Percentiles rank a stretch among this genome's conserved stretches.
Evolutionary conservation across 2,113 vertebrate species (phyloP).

Genomic region (Scalopus aquaticus): DNA sequence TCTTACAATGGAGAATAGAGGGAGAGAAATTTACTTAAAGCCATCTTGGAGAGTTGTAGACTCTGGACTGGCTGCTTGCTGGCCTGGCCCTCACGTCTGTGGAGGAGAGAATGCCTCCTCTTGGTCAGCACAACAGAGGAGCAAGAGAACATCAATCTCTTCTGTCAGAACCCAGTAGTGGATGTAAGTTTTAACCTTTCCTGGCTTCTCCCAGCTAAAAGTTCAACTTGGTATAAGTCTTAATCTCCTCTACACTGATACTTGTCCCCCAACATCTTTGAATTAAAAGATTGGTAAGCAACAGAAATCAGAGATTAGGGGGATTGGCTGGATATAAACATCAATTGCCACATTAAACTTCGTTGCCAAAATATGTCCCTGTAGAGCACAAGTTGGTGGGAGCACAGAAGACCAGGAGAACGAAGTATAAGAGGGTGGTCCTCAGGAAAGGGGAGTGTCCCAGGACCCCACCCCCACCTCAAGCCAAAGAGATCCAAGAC

Average conservation of each 20-base stretch:
- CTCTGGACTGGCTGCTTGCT: not conserved
- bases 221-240: not conserved
- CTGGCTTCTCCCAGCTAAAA: not conserved
- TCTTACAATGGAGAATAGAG: not conserved
- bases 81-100: rapidly evolving
- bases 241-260: not conserved
- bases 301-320: not conserved
- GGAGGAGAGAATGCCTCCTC: not conserved
- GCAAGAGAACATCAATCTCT: not conserved
- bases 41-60: not conserved
- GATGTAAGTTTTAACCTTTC: constrained; percentile 4
- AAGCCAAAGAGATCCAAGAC: too few species aligned
- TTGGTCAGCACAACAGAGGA: not conserved
- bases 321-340: not conserved
- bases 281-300: constrained; percentile 21
- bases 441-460: too few species aligned
- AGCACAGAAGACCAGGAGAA: not conserved
- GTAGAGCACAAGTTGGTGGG: not conserved
- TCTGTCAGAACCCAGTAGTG: not conserved
- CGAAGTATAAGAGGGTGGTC: too few species aligned
- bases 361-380: not conserved
- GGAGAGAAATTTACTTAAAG: not conserved
- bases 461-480: too few species aligned
- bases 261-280: not conserved
- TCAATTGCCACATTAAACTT: not conserved